These are phyloP conservation scores for Henricia sp. DNA, from an alignment of 53 echinoderm and acorn worm genomes.

Conservation along the genomic window DNA sequence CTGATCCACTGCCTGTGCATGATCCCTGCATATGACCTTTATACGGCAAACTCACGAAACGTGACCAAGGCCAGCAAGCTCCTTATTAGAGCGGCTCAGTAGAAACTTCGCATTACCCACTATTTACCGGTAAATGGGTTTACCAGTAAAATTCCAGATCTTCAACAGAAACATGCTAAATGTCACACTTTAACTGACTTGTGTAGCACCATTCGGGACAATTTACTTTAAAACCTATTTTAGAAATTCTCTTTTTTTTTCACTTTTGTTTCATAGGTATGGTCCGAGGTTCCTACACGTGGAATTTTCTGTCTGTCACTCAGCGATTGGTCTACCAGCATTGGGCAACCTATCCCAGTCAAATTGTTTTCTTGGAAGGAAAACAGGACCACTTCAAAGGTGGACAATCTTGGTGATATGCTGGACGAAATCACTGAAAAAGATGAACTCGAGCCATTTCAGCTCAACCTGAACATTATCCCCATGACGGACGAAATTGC, in stretches of 20 bases:
- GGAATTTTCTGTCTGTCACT: slow-evolving; percentile 76
- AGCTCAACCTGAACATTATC: not conserved
- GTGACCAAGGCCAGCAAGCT: too few relatives aligned
- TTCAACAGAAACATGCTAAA: too few relatives aligned
- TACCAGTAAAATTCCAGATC: too few relatives aligned
- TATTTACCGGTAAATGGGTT: too few relatives aligned
- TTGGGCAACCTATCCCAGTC: not conserved
- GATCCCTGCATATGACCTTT: too few relatives aligned
- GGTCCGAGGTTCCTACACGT: slow-evolving; percentile 88
- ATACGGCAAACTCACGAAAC: too few relatives aligned
- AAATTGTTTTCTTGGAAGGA: slow-evolving; percentile 82
- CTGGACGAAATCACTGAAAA: not conserved
- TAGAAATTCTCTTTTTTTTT: not conserved
- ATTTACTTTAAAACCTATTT: too few relatives aligned
- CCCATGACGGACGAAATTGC: not conserved
- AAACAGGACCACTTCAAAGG: not conserved
- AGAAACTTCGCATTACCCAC: too few relatives aligned
- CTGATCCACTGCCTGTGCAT: too few relatives aligned
- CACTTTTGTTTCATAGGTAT: slow-evolving; percentile 8
- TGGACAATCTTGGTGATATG: not conserved
- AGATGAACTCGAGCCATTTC: not conserved
- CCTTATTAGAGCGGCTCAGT: too few relatives aligned
- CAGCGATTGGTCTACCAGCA: not conserved
- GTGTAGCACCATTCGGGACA: too few relatives aligned
- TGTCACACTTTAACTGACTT: too few relatives aligned